These are phyloP conservation scores for Erannis defoliaria DNA, from an alignment of 2,888 invertebrate species.

Conservation along the genomic window DNA sequence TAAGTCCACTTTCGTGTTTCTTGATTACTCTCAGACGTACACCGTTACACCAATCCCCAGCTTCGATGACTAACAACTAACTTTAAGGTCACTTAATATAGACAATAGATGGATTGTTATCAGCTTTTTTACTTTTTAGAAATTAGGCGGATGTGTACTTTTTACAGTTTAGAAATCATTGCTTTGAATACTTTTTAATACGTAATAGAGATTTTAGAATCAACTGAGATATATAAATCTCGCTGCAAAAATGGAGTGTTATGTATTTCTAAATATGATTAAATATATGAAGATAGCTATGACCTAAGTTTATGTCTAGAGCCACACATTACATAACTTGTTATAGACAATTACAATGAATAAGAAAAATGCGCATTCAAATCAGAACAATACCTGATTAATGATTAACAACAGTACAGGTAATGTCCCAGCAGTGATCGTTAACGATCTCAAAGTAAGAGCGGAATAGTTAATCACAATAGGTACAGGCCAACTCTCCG, in stretches of 20 bases:
- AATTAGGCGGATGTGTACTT: slow-evolving; percentile 12
- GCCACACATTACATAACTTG: slow-evolving; percentile 6
- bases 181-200: background rate
- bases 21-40: slow-evolving; percentile 55
- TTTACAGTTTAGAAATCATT: background rate
- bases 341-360: slow-evolving; percentile 19
- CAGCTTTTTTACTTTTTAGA: slow-evolving; percentile 36
- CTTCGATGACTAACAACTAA: slow-evolving; percentile 50
- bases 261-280: background rate
- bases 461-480: slow-evolving; percentile 36
- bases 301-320: background rate
- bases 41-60: slow-evolving; percentile 52
- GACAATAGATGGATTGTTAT: slow-evolving; percentile 60
- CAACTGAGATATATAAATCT: background rate
- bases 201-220: background rate
- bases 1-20: slow-evolving; percentile 55
- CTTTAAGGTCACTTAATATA: slow-evolving; percentile 54
- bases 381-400: slow-evolving; percentile 45
- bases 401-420: slow-evolving; percentile 38
- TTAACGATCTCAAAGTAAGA: slow-evolving; percentile 43
- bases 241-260: too few species aligned
- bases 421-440: slow-evolving; percentile 41
- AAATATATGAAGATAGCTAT: background rate
- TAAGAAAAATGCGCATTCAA: slow-evolving; percentile 40
- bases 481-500: slow-evolving; percentile 28